Conservation (phyloP, 2,888 invertebrate species). For the Epinotia bilunana region DNA sequence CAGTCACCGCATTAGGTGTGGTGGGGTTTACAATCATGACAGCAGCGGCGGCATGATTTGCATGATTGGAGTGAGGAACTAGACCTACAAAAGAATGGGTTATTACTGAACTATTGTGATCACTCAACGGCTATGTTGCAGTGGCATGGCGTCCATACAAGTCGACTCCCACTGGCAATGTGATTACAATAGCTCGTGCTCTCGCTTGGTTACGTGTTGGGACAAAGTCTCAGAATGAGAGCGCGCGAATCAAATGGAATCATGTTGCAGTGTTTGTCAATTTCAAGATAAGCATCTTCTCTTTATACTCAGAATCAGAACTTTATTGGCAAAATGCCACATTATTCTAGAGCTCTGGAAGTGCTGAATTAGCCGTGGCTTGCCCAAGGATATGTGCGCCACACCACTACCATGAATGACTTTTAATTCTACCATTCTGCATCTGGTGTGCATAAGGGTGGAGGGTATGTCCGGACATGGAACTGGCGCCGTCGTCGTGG, state of each 20-base stretch:
- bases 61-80: constrained; percentile 80
- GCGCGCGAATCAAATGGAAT: not conserved
- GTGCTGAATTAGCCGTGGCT: no score
- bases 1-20: constrained; percentile 78
- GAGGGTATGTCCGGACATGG: constrained; percentile 71
- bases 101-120: not conserved
- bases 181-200: not conserved
- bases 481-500: constrained; percentile 71
- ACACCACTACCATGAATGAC: constrained; percentile 12
- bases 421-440: constrained; percentile 71
- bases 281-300: not conserved
- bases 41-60: constrained; percentile 80
- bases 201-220: not conserved
- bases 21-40: constrained; percentile 83
- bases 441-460: constrained; percentile 79
- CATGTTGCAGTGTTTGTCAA: not conserved
- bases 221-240: not conserved
- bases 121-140: not conserved
- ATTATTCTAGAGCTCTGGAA: no score
- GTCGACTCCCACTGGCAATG: not conserved
- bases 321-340: not conserved
- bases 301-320: not conserved
- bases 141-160: not conserved
- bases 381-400: not conserved
- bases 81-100: constrained; percentile 61